Evolutionary conservation across 2,888 invertebrate species (phyloP).

Genomic region (Pollenia amentaria): DNA sequence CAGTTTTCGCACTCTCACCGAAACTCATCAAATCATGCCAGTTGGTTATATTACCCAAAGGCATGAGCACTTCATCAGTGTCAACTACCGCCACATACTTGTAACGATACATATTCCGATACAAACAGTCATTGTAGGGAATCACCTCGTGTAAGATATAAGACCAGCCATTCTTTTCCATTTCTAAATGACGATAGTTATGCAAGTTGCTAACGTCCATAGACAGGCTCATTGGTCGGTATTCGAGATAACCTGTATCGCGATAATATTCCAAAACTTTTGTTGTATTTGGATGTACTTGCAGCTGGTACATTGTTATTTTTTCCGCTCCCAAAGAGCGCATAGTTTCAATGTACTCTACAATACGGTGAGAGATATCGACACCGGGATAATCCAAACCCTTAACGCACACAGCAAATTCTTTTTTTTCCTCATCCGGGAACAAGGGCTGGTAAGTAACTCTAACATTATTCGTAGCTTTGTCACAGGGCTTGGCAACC

Average conservation of each 20-base stretch:
- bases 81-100: conserved; percentile 94
- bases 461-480: conserved; percentile 91
- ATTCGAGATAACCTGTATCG: conserved; percentile 87
- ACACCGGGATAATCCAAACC: conserved; percentile 95
- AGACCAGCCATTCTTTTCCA: conserved; percentile 93
- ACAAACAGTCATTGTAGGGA: conserved; percentile 97
- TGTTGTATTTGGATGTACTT: conserved; percentile 94
- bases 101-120: conserved; percentile 95
- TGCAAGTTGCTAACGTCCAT: conserved; percentile 94
- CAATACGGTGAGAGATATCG: conserved; percentile 93
- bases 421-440: conserved; percentile 85
- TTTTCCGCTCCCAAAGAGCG: conserved; percentile 94
- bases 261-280: conserved; percentile 89
- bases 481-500: conserved; percentile 92
- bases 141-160: conserved; percentile 97
- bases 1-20: conserved; percentile 86
- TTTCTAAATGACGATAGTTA: conserved; percentile 93
- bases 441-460: conserved; percentile 88
- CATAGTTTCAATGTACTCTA: conserved; percentile 96
- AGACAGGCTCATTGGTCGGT: conserved; percentile 92
- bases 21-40: conserved; percentile 92
- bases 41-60: conserved; percentile 87
- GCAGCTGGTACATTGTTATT: conserved; percentile 94
- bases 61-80: conserved; percentile 97
- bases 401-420: conserved; percentile 95